phyloP scores from a whole-genome alignment of 2,113 vertebrate genomes.

The Pelodiscus sinensis region DNA sequence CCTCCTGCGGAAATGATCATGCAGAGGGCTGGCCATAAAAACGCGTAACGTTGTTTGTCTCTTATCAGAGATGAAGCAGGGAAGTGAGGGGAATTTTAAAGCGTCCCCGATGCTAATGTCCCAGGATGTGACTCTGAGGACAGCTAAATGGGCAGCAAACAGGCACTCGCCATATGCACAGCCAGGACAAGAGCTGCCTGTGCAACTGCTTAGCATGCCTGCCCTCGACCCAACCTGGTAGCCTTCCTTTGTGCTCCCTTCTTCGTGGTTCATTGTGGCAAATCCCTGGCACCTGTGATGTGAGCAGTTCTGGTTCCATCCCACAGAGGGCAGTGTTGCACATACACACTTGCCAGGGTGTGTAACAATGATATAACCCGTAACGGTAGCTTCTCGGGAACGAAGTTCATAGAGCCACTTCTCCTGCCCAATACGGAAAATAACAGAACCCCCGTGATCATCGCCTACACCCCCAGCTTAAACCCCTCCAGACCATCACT shows the following conservation, averaged over 20 bases:
- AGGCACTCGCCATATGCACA: neutral
- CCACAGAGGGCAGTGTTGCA: neutral
- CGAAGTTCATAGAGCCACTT: neutral
- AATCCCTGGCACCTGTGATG: neutral
- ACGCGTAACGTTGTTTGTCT: neutral
- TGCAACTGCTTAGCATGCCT: neutral
- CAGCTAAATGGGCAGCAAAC: neutral
- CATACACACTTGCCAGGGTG: neutral
- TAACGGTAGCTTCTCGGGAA: neutral
- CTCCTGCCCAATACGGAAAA: neutral
- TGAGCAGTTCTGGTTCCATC: neutral
- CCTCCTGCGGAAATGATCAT: neutral
- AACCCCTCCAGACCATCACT: too few species aligned
- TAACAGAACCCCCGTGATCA: too few species aligned
- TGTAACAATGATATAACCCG: neutral
- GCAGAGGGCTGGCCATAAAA: neutral
- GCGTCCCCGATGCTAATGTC: neutral
- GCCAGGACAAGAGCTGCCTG: neutral
- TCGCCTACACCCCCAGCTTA: too few species aligned
- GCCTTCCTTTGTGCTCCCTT: neutral
- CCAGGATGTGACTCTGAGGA: neutral
- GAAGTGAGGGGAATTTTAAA: neutral
- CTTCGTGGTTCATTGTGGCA: neutral
- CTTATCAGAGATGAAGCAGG: neutral
- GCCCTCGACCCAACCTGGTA: neutral